These are phyloP conservation scores for Scylla paramamosain DNA, from an alignment of 1,140 invertebrate species.

Conservation along the genomic window DNA sequence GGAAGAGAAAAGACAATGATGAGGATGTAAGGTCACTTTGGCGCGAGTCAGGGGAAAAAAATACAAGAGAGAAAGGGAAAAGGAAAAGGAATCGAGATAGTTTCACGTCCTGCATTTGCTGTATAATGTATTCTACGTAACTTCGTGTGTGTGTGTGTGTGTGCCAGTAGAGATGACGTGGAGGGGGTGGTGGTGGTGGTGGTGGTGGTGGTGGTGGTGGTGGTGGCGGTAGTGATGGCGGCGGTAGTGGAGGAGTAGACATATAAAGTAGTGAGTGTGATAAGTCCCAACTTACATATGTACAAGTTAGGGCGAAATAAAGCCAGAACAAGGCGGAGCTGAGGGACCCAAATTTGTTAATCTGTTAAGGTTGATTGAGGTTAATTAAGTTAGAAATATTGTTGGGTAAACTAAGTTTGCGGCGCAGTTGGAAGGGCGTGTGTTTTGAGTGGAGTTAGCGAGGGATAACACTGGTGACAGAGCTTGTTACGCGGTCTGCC, in stretches of 20 bases:
- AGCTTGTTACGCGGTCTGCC: background rate
- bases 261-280: background rate
- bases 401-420: conserved; percentile 44
- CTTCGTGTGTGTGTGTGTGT: background rate
- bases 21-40: background rate
- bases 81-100: no score
- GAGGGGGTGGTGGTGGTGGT: background rate
- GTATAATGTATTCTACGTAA: background rate
- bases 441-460: conserved; percentile 51
- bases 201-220: background rate
- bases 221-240: background rate
- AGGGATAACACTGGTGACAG: conserved; percentile 30
- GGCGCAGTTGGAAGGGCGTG: background rate
- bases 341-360: conserved; percentile 61
- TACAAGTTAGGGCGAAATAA: background rate
- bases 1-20: conserved; percentile 3
- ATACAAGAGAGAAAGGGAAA: background rate
- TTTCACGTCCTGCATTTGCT: background rate
- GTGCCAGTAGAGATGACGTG: background rate
- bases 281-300: background rate
- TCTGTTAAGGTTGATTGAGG: conserved; percentile 68
- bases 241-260: background rate
- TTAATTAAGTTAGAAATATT: conserved; percentile 70
- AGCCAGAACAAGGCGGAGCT: background rate
- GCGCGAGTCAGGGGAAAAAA: background rate